Conservation (phyloP, 2,888 invertebrate genomes). For the Scaptomyza flava region DNA sequence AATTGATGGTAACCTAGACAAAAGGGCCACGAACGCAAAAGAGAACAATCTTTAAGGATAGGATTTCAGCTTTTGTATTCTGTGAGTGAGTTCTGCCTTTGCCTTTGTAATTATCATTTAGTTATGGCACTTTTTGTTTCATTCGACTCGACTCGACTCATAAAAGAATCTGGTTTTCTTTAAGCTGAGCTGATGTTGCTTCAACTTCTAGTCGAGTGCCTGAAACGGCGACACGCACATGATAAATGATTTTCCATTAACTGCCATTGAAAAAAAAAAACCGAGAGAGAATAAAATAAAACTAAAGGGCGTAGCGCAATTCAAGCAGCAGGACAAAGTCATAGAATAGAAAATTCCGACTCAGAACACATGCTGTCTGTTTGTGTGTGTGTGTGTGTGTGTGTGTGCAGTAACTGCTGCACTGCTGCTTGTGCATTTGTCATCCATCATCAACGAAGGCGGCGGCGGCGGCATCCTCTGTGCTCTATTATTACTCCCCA, state of each 20-base stretch:
- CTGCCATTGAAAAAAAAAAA: constrained; percentile 55
- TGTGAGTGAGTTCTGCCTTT: not conserved
- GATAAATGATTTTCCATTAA: constrained; percentile 82
- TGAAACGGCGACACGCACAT: constrained; percentile 63
- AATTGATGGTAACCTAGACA: constrained; percentile 35
- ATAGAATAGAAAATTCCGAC: constrained; percentile 23
- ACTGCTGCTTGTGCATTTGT: constrained; percentile 59
- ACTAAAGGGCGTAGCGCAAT: constrained; percentile 19
- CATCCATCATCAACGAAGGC: constrained; percentile 69
- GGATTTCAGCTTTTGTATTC: constrained; percentile 44
- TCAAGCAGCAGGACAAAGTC: constrained; percentile 34
- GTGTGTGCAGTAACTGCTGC: constrained; percentile 16
- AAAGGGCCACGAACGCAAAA: constrained; percentile 14
- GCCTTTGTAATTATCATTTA: constrained; percentile 72
- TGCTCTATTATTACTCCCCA: constrained; percentile 8
- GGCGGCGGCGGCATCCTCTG: constrained; percentile 25
- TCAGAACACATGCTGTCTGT: constrained; percentile 31
- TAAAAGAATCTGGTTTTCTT: constrained; percentile 33
- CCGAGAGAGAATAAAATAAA: constrained; percentile 7
- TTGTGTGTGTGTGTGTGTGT: constrained; percentile 11
- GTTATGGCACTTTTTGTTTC: constrained; percentile 74
- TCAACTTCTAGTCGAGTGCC: not conserved
- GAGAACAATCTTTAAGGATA: constrained; percentile 33
- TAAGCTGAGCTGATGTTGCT: constrained; percentile 19
- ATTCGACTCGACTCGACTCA: constrained; percentile 8